These are phyloP conservation scores for Hemicordylus capensis DNA, from an alignment of 2,113 vertebrate species.

Conservation along the genomic window DNA sequence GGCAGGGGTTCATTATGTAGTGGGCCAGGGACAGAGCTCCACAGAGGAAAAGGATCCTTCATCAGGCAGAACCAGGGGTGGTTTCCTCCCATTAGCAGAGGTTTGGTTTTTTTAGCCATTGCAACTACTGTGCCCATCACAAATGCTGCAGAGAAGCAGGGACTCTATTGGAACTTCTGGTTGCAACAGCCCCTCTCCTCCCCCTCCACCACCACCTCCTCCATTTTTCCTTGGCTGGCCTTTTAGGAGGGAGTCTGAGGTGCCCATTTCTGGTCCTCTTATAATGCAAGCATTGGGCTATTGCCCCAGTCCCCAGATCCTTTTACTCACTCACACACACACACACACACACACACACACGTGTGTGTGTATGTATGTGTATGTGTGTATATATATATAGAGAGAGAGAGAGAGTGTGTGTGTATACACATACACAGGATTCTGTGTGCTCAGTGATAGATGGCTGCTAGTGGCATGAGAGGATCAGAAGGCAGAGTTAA, in stretches of 20 bases:
- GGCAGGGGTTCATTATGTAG: too few relatives aligned
- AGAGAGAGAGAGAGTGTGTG: too few relatives aligned
- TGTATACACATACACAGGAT: neutral
- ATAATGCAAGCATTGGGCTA: neutral
- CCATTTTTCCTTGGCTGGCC: neutral
- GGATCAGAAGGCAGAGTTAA: neutral
- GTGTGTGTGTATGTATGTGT: too few relatives aligned
- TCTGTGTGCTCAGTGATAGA: neutral
- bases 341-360: too few relatives aligned
- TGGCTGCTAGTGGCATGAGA: neutral
- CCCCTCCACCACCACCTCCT: accelerated
- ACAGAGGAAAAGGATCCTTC: neutral
- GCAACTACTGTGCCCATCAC: neutral
- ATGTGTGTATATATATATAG: too few relatives aligned
- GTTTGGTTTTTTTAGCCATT: neutral
- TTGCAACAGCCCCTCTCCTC: too few relatives aligned
- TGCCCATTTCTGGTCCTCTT: neutral
- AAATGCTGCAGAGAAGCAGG: neutral
- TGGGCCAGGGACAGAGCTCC: neutral
- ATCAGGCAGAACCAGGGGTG: too few relatives aligned
- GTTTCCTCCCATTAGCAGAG: neutral
- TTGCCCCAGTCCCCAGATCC: too few relatives aligned
- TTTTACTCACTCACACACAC: too few relatives aligned
- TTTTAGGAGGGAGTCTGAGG: neutral
- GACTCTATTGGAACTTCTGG: neutral